Evolutionary conservation across 2,797 vertebrate species (phyloP).

Genomic region (Sebastes oblongus): DNA sequence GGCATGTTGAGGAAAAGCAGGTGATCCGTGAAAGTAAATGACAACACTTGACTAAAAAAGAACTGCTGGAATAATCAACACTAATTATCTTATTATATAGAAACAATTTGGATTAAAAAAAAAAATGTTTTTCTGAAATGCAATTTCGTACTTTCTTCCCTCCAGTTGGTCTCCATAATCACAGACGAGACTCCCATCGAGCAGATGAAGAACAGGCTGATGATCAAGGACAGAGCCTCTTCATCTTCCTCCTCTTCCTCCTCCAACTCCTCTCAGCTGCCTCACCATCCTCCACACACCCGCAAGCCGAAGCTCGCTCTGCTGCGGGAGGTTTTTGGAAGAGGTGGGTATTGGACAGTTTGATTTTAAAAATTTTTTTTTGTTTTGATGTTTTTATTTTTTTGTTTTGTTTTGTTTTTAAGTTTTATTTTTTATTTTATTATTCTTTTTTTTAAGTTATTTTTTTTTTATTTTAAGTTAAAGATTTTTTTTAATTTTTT

Average conservation of each 20-base stretch:
- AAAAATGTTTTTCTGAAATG: not conserved
- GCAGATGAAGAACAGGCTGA: conserved; percentile 83
- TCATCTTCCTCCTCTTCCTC: conserved; percentile 33
- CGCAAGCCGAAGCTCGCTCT: conserved; percentile 85
- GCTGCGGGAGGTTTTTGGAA: conserved; percentile 83
- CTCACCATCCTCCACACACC: conserved; percentile 67
- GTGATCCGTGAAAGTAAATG: not conserved
- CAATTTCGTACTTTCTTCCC: not conserved
- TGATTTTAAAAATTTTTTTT: no score
- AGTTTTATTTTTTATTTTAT: no score
- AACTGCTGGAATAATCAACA: not conserved
- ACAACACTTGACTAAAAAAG: no score
- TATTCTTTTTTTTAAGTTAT: no score
- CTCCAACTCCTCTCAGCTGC: conserved; percentile 43
- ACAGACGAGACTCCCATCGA: conserved; percentile 87
- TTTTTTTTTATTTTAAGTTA: no score
- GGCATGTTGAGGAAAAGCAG: not conserved
- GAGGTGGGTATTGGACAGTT: conserved; percentile 60
- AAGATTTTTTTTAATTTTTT: no score
- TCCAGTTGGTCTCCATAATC: conserved; percentile 84
- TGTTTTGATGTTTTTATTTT: no score
- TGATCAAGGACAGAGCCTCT: conserved; percentile 77
- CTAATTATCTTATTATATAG: not conserved
- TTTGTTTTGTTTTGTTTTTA: no score
- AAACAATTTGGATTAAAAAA: not conserved